Base-by-base conservation (phyloP, 2,113 vertebrate species). In the Catharus bicknelli region DNA sequence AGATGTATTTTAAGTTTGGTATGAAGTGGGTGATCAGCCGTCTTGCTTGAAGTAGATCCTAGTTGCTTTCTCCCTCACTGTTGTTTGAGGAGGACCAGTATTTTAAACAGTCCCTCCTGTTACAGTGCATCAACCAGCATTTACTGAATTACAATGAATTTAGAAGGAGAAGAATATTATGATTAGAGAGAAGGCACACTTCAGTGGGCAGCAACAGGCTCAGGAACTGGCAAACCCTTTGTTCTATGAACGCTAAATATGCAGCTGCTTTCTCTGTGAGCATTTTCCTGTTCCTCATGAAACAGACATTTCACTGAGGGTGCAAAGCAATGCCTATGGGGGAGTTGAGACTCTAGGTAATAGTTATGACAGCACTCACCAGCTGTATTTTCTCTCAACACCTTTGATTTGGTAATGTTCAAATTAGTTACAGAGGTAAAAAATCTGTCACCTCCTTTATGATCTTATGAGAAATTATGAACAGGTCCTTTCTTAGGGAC, bases 181-280 rank as follows among this genome's bases (percentile, higher is more conserved):
- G 5, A 6, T 13, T 27, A 30, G 14, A 43, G 3, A 15, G 8
- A 2, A 1, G 10, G 0, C 21, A 10, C 11, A 80, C 16, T 10
- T n/a, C 54, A 34, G 11, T 36, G 32, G 73, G 64, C 9, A 58
- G 25, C 53, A 88, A 30, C 26, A 78, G 59, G 26, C 34, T 86
- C 11, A 61, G 51, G 26, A 88, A 29, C 42, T 48, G 25, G 21
- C 5, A 79, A 79, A 59, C 4, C 26, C 11, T 50, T 34, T 61
- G 36, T 83, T 83, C 26, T 20, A 5, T 68, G 26, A 43, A 22
- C 5, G 7, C 21, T 43, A 67, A 36, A 26, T 51, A 18, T 45
- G 34, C 57, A 68, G 9, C 27, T 86, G 7, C 38, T 38, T 68
- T 23, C 20, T 36, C 14, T 61, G 5, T 45, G 32, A 10, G 19